Conservation (phyloP, 2,888 invertebrate species). For the Dermolepida albohirtum region DNA sequence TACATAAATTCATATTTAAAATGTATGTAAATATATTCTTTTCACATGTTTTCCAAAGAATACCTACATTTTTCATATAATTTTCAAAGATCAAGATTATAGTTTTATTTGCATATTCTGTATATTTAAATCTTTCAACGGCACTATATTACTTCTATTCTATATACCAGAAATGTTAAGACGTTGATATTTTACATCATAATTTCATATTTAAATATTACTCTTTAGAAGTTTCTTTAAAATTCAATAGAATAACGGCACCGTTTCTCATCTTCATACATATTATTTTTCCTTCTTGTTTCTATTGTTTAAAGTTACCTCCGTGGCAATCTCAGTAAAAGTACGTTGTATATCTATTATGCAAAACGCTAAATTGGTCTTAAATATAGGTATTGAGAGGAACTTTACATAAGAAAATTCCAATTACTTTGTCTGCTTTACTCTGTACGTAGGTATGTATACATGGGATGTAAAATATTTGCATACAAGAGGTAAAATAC, state of each 20-base stretch:
- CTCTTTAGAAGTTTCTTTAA: constrained; percentile 11
- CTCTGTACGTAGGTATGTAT: constrained; percentile 3
- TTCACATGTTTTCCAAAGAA: constrained; percentile 29
- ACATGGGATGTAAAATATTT: constrained; percentile 26
- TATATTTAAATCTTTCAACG: no score
- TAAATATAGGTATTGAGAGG: constrained; percentile 35
- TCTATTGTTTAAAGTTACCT: constrained; percentile 26
- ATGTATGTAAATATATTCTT: constrained; percentile 40
- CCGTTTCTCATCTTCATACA: constrained; percentile 3
- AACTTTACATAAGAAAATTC: constrained; percentile 32
- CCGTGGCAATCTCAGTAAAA: constrained; percentile 20
- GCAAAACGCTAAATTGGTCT: constrained; percentile 31
- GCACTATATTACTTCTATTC: no score
- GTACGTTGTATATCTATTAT: constrained; percentile 17
- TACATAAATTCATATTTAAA: constrained; percentile 41
- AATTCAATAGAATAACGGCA: constrained; percentile 19
- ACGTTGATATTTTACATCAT: no score
- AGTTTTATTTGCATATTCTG: neutral
- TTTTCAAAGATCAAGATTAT: constrained; percentile 17
- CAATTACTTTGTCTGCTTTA: constrained; percentile 28
- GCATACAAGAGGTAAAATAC: constrained; percentile 27
- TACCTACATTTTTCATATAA: constrained; percentile 15
- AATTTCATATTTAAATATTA: neutral
- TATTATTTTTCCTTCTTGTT: constrained; percentile 19
- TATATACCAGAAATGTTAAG: no score